A percentile compares a stretch with the other conserved stretches of the same genome.
These are phyloP conservation scores for Chascanopsetta lugubris DNA, from an alignment of 2,113 vertebrate genomes.

Conservation along the genomic window DNA sequence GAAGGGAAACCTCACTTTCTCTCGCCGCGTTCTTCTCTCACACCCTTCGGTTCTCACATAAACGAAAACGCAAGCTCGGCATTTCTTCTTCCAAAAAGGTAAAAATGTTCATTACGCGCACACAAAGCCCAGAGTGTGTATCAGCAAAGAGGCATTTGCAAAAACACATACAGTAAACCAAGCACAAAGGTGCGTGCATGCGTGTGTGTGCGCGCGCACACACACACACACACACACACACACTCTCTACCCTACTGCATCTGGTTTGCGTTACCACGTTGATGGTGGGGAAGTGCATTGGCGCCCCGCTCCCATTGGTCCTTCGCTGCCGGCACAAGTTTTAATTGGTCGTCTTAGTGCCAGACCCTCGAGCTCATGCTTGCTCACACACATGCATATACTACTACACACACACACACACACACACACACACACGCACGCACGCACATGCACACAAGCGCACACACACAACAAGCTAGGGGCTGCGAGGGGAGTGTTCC, in stretches of 20 bases:
- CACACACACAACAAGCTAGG: conserved; percentile 45
- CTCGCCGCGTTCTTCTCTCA: neutral
- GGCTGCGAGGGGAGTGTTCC: conserved; percentile 51
- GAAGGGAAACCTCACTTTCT: conserved; percentile 10
- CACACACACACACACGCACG: conserved; percentile 20
- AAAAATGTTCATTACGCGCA: conserved; percentile 48
- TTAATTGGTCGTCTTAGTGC: conserved; percentile 74
- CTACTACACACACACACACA: conserved; percentile 21
- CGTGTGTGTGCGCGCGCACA: no score
- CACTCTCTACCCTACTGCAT: conserved; percentile 56
- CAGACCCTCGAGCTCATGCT: conserved; percentile 70
- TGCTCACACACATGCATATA: conserved; percentile 13
- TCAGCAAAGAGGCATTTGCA: conserved; percentile 64
- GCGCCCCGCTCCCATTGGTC: conserved; percentile 72
- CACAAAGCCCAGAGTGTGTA: conserved; percentile 52
- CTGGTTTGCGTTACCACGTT: conserved; percentile 75
- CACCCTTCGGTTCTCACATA: conserved; percentile 21
- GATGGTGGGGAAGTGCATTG: conserved; percentile 72
- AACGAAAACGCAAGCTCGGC: conserved; percentile 60
- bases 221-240: conserved; percentile 37
- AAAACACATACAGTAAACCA: conserved; percentile 54
- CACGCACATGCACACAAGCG: conserved; percentile 29
- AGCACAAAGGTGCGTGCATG: conserved; percentile 22
- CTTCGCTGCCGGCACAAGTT: conserved; percentile 72
- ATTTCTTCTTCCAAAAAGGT: conserved; percentile 45